phyloP scores from a whole-genome alignment of 1,140 invertebrate genomes.

The Amphibalanus amphitrite region DNA sequence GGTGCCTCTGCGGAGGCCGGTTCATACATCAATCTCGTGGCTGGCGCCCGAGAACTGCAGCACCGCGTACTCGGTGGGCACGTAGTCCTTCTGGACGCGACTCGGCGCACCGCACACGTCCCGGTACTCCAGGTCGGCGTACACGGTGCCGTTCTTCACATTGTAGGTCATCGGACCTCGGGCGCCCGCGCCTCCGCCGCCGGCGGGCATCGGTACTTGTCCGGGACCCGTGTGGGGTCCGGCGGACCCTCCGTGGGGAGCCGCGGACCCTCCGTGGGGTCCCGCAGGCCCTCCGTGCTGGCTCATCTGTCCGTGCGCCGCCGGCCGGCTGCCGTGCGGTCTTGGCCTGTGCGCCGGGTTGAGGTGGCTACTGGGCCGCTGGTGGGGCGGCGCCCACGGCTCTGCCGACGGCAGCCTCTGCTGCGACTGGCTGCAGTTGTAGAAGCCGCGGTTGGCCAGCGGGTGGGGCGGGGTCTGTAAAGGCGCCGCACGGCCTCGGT shows the following conservation, averaged over 20 bases:
- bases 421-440: neutral
- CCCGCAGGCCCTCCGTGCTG: no score
- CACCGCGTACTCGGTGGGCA: slow-evolving; percentile 45
- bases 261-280: no score
- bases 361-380: neutral
- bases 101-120: slow-evolving; percentile 3
- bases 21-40: slow-evolving; percentile 53
- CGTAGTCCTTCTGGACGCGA: neutral
- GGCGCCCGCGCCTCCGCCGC: no score
- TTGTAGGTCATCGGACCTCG: neutral
- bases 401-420: neutral
- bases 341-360: neutral
- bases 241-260: no score
- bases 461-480: neutral
- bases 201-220: no score
- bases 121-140: slow-evolving; percentile 20
- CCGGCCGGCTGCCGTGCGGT: neutral
- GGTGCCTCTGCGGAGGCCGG: slow-evolving; percentile 9
- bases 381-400: neutral
- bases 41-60: slow-evolving; percentile 55
- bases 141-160: slow-evolving; percentile 17
- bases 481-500: neutral
- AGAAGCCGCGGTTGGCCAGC: neutral
- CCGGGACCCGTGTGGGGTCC: no score
- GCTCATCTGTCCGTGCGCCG: no score